phyloP scores from a whole-genome alignment of 2,888 invertebrate genomes.

The Clunio marinus region DNA sequence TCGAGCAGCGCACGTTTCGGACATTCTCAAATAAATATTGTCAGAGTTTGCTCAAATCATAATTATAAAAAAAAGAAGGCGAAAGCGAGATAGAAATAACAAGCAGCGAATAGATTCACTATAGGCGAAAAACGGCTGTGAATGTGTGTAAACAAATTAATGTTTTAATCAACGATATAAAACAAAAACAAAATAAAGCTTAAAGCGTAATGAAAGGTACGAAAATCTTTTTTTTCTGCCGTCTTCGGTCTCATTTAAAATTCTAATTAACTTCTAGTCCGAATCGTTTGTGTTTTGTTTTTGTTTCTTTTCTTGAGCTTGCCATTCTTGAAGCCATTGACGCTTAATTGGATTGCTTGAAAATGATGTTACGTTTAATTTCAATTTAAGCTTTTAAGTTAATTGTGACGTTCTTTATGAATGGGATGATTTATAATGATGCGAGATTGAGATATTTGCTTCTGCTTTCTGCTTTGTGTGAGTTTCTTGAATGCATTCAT shows the following conservation, averaged over 20 bases:
- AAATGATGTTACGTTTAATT: too few species aligned
- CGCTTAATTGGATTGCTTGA: too few species aligned
- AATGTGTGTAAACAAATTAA: conserved; percentile 7
- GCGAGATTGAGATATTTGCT: too few species aligned
- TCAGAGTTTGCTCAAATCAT: conserved; percentile 11
- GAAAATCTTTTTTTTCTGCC: neutral
- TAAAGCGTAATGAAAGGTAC: conserved; percentile 1
- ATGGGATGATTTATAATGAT: too few species aligned
- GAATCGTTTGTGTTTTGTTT: conserved; percentile 3
- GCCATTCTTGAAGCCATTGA: too few species aligned
- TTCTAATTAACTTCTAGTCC: conserved; percentile 25
- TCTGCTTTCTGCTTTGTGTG: too few species aligned
- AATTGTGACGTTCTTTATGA: too few species aligned
- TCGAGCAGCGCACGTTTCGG: neutral
- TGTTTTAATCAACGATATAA: conserved; percentile 17
- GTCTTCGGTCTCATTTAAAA: conserved; percentile 16
- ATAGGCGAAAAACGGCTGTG: conserved; percentile 11
- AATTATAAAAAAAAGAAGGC: neutral
- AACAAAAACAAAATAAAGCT: neutral
- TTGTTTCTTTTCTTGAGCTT: too few species aligned
- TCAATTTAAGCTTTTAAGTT: too few species aligned
- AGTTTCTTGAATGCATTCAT: too few species aligned
- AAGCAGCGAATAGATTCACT: neutral
- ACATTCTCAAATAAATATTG: neutral
- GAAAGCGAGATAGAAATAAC: neutral